These are phyloP conservation scores for Australoheros facetus DNA, from an alignment of 2,797 vertebrate species.

Conservation along the genomic window DNA sequence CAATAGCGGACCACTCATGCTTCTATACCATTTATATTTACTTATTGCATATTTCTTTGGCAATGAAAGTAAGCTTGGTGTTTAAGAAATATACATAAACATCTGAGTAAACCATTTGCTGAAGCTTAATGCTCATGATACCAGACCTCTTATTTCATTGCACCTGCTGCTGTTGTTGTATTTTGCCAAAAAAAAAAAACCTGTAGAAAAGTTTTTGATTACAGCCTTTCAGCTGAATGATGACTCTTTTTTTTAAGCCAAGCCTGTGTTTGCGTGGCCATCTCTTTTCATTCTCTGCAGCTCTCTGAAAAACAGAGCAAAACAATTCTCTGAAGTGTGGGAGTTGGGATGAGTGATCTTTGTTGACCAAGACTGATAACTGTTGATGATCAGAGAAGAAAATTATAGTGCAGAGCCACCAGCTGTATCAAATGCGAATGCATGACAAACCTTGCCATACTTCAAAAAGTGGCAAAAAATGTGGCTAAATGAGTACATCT, in stretches of 20 bases:
- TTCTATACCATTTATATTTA: not conserved
- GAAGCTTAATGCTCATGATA: not conserved
- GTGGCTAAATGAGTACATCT: constrained; percentile 41
- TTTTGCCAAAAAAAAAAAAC: not conserved
- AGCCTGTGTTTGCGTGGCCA: not conserved
- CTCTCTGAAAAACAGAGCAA: constrained; percentile 13
- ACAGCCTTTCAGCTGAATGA: constrained; percentile 37
- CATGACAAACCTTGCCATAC: constrained; percentile 14
- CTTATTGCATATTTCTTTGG: not conserved
- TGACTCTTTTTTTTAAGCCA: constrained; percentile 12
- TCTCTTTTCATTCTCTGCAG: constrained; percentile 10
- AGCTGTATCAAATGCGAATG: constrained; percentile 13
- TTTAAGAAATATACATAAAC: not conserved
- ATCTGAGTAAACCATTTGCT: not conserved
- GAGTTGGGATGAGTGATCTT: constrained; percentile 10
- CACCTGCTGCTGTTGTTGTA: not conserved
- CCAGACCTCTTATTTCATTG: not conserved
- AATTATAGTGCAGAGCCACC: constrained; percentile 58
- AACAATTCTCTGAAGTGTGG: constrained; percentile 18
- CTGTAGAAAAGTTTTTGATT: constrained; percentile 12
- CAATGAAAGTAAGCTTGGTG: not conserved
- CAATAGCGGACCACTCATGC: not conserved
- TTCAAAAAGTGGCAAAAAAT: constrained; percentile 9
- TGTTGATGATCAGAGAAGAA: constrained; percentile 52
- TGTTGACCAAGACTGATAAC: constrained; percentile 55